Evolutionary conservation across 2,888 invertebrate species (phyloP).

Genomic region (Cosmopolites sordidus): DNA sequence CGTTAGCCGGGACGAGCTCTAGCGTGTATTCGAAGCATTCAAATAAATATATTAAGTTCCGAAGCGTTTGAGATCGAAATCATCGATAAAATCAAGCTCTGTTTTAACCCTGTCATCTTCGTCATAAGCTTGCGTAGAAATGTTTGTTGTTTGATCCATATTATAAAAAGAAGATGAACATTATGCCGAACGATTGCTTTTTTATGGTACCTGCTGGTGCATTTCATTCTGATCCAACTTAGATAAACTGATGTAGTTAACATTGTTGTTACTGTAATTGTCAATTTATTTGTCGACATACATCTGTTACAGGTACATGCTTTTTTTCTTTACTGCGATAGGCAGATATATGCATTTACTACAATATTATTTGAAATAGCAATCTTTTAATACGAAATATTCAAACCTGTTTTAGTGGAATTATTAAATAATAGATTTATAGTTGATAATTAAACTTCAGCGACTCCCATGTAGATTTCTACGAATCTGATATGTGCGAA

Average conservation of each 20-base stretch:
- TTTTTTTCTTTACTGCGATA: no score
- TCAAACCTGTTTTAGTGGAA: no score
- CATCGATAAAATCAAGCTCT: conserved; percentile 30
- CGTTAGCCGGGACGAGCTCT: conserved; percentile 15
- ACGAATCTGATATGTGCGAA: no score
- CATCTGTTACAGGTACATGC: no score
- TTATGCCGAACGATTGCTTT: conserved; percentile 3
- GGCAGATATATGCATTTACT: no score
- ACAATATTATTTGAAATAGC: no score
- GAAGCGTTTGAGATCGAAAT: conserved; percentile 32
- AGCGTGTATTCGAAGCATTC: conserved; percentile 36
- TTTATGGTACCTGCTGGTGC: conserved; percentile 20
- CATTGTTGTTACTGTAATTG: conserved; percentile 11
- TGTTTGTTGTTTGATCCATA: conserved; percentile 25
- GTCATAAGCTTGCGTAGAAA: conserved; percentile 20
- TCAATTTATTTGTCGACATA: conserved; percentile 7
- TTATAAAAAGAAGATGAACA: conserved; percentile 16
- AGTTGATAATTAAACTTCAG: no score
- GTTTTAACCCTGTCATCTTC: conserved; percentile 32
- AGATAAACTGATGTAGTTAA: conserved; percentile 8
- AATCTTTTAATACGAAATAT: no score
- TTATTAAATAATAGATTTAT: no score
- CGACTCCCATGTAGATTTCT: no score
- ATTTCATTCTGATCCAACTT: conserved; percentile 14
- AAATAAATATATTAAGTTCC: conserved; percentile 34